A percentile compares a stretch with the other conserved stretches of the same genome.
Conservation (phyloP, 2,888 invertebrate species). For the Sphecodes monilicornis region DNA sequence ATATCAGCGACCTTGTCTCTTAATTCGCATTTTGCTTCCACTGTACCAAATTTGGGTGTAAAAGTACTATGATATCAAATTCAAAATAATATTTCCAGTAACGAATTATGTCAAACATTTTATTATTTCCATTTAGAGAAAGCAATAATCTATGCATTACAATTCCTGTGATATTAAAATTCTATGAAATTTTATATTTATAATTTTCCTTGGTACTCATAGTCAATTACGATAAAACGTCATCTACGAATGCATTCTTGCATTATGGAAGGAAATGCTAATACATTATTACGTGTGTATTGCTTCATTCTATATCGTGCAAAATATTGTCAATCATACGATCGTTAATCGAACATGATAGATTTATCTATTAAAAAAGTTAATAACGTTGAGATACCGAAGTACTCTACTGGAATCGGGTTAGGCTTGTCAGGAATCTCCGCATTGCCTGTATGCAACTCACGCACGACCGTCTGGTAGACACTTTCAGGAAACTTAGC, state of each 20-base stretch:
- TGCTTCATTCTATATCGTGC: background rate
- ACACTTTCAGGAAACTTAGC: conserved; percentile 44
- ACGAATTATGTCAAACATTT: background rate
- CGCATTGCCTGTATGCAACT: conserved; percentile 41
- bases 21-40: no score
- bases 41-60: no score
- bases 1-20: no score
- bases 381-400: background rate
- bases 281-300: background rate
- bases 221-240: background rate
- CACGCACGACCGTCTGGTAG: conserved; percentile 46
- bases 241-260: background rate
- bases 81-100: background rate
- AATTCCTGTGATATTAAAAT: no score
- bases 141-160: no score
- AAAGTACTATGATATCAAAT: background rate
- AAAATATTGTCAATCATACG: background rate
- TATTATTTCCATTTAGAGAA: no score
- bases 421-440: conserved; percentile 60
- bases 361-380: background rate
- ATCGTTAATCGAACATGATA: background rate
- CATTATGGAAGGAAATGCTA: background rate
- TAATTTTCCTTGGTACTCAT: background rate
- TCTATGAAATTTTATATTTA: background rate
- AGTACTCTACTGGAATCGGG: conserved; percentile 54